Evolutionary conservation across 2,888 invertebrate species (phyloP).

Genomic region (Eupithecia vulgata): DNA sequence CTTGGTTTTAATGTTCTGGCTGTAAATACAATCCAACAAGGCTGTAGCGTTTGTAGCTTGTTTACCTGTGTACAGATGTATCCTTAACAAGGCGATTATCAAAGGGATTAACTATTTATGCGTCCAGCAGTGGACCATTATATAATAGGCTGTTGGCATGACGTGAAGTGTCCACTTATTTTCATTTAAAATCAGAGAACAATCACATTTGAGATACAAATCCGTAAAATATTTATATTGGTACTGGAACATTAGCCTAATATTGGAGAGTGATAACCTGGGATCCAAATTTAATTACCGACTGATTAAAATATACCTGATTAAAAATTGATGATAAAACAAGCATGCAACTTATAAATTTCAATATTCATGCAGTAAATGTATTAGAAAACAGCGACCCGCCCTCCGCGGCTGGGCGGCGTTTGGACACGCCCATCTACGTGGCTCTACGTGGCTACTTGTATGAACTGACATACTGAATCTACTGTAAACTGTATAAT

Average conservation of each 20-base stretch:
- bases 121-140: too few species aligned
- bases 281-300: not conserved
- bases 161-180: too few species aligned
- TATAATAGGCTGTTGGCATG: too few species aligned
- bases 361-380: constrained; percentile 53
- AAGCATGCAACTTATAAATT: constrained; percentile 34
- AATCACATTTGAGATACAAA: not conserved
- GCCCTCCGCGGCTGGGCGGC: constrained; percentile 75
- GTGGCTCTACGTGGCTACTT: constrained; percentile 35
- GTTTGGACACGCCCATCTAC: constrained; percentile 74
- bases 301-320: not conserved
- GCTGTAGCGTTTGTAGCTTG: too few species aligned
- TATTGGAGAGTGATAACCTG: too few species aligned
- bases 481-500: constrained; percentile 42
- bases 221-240: not conserved
- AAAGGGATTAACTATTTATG: too few species aligned
- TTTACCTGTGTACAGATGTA: too few species aligned
- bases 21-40: too few species aligned
- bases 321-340: not conserved
- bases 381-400: constrained; percentile 54
- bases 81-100: too few species aligned
- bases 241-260: too few species aligned
- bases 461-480: constrained; percentile 43
- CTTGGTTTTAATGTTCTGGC: too few species aligned
- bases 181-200: too few species aligned